Percentiles rank a stretch among this genome's conserved stretches.
These are phyloP conservation scores for Antedon mediterranea DNA, from an alignment of 53 echinoderm and acorn worm species.

Conservation along the genomic window DNA sequence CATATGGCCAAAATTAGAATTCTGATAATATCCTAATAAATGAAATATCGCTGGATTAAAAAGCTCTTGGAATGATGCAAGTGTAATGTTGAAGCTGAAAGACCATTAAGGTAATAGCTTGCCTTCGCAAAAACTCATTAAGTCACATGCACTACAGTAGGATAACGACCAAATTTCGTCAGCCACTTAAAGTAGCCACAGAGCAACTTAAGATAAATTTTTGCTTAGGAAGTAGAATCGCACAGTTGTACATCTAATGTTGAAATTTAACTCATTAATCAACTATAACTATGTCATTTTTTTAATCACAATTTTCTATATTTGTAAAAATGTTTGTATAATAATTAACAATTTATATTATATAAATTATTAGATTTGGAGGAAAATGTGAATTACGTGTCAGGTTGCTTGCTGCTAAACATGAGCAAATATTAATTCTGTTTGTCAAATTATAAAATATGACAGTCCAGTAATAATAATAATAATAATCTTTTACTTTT, in stretches of 20 bases:
- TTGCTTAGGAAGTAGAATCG: neutral
- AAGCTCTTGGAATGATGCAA: neutral
- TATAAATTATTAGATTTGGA: too few relatives aligned
- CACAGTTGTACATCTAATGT: too few relatives aligned
- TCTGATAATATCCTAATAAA: neutral
- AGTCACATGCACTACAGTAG: neutral
- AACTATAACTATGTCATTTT: neutral
- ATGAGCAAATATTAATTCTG: too few relatives aligned
- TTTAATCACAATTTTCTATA: neutral
- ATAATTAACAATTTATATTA: too few relatives aligned
- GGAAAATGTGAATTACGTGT: too few relatives aligned
- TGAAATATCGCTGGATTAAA: neutral
- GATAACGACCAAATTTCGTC: neutral
- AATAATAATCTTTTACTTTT: too few relatives aligned
- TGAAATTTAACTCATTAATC: neutral
- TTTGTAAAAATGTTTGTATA: neutral
- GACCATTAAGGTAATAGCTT: neutral
- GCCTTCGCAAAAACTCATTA: neutral
- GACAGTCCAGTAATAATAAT: too few relatives aligned
- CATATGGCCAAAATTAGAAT: slow-evolving; percentile 1
- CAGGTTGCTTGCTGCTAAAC: too few relatives aligned
- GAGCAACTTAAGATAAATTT: neutral
- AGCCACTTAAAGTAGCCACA: neutral
- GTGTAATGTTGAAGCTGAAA: neutral
- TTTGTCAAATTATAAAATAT: too few relatives aligned